Base-by-base conservation (phyloP, 2,888 invertebrate species). In the Tupiocoris notatus region DNA sequence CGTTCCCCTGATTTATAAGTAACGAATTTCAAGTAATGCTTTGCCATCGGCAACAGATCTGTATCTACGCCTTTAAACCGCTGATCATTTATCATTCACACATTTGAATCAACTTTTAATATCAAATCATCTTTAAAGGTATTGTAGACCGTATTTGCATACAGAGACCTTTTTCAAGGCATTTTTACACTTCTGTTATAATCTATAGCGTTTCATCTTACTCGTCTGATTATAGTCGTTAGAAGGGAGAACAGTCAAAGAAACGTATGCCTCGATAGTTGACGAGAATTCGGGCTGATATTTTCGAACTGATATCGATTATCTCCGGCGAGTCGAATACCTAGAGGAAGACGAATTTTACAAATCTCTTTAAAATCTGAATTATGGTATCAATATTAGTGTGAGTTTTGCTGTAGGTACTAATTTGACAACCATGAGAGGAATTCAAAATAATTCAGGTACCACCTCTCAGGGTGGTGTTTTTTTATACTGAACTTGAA, bases 21-120 rank as follows among this genome's bases (percentile, higher is more conserved):
- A 73, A 73, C 73, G 73, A 73, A 73, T 73, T 73, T 73, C 73
- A 73, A 73, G 73, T 73, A 73, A 73, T 73, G 73, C 73, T 62
- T 73, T 62, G 73, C 73, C 73, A 73, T 62, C 73, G 73, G 73
- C 73, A 62, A 73, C 73, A 73, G 73, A 73, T 73, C 73, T 62
- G 73, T 73, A 73, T 73, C 73, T 73, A 62, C 73, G 63, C 73
- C 73, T 63, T 62, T 73, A 23, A 61, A 61, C 73, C 73, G 25
- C 73, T 62, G 73, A 73, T 73, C 73, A 73, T 73, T 73, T 73
- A 73, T 73, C 73, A 73, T 73, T 73, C 73, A 73, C 73, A 73
- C 73, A 62, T 73, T 54, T 73, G 73, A 73, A 73, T 73, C 73
- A 73, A 73, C 73, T 73, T 73, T 73, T 73, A 73, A 73, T 73